A percentile compares a stretch with the other conserved stretches of the same genome.
Evolutionary conservation across 2,797 vertebrate species (phyloP).

Genomic region (Muraenolepis orangiensis): DNA sequence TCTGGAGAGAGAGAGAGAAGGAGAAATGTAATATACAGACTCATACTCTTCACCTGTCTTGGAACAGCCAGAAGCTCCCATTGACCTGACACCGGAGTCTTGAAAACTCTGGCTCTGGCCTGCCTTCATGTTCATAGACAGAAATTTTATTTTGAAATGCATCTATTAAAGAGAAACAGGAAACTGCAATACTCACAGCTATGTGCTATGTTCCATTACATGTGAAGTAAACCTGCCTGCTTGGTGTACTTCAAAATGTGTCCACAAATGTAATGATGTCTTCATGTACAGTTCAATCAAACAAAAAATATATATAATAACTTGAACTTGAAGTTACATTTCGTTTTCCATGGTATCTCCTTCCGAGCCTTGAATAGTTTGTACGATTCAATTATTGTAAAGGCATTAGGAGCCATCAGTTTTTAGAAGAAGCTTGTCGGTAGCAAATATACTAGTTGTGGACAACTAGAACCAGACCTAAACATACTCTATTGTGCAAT

Average conservation of each 20-base stretch:
- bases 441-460: slow-evolving; percentile 21
- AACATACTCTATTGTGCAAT: slow-evolving; percentile 67
- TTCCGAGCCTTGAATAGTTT: neutral
- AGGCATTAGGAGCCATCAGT: neutral
- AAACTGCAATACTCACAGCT: slow-evolving; percentile 14
- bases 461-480: slow-evolving; percentile 36
- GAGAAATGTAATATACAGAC: slow-evolving; percentile 25
- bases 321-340: neutral
- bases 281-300: neutral
- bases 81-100: neutral
- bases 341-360: neutral
- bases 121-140: neutral
- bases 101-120: neutral
- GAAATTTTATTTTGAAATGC: neutral
- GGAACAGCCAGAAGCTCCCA: neutral
- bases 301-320: neutral
- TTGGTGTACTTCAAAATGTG: neutral
- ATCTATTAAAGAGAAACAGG: neutral
- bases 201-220: neutral
- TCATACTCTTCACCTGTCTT: neutral
- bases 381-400: neutral
- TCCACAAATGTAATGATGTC: neutral
- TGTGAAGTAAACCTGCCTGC: neutral
- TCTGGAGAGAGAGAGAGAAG: too few relatives aligned
- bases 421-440: slow-evolving; percentile 26